Conservation (phyloP, 2,888 invertebrate genomes). For the Phoronis australis region DNA sequence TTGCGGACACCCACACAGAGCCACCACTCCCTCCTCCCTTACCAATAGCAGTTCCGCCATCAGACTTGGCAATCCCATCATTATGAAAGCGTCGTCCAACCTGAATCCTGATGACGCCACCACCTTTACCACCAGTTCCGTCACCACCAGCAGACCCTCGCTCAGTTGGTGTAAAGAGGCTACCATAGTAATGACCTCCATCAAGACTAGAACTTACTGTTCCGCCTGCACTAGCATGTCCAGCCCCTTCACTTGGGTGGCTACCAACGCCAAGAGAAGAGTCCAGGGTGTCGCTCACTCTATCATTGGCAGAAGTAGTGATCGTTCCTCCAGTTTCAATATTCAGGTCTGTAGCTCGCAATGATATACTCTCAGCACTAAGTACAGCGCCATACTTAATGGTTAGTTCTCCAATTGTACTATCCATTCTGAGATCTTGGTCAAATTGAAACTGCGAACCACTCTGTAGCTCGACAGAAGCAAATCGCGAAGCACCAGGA, state of each 20-base stretch:
- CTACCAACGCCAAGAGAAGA: constrained; percentile 17
- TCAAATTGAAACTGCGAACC: constrained; percentile 20
- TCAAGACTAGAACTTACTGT: constrained; percentile 11
- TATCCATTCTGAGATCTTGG: constrained; percentile 19
- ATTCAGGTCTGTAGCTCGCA: constrained; percentile 20
- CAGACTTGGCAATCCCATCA: constrained; percentile 19
- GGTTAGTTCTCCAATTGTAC: constrained; percentile 20
- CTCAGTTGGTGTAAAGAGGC: constrained; percentile 18
- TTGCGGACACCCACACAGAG: constrained; percentile 19
- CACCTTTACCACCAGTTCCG: constrained; percentile 22
- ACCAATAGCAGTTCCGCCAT: constrained; percentile 11
- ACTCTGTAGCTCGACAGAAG: constrained; percentile 25
- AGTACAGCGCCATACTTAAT: constrained; percentile 23
- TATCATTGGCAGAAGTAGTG: constrained; percentile 25
- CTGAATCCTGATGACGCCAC: constrained; percentile 19
- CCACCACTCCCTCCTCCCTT: constrained; percentile 33
- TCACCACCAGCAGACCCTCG: constrained; percentile 26
- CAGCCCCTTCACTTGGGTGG: constrained; percentile 25
- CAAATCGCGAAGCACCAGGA: constrained; percentile 20
- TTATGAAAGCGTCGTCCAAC: constrained; percentile 20
- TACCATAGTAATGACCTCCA: constrained; percentile 27
- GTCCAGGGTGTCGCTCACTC: constrained; percentile 24
- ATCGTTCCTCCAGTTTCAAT: constrained; percentile 28
- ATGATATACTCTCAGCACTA: constrained; percentile 26
- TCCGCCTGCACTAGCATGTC: constrained; percentile 30